Conservation (phyloP, 2,797 vertebrate genomes). For the Arremon aurantiirostris region DNA sequence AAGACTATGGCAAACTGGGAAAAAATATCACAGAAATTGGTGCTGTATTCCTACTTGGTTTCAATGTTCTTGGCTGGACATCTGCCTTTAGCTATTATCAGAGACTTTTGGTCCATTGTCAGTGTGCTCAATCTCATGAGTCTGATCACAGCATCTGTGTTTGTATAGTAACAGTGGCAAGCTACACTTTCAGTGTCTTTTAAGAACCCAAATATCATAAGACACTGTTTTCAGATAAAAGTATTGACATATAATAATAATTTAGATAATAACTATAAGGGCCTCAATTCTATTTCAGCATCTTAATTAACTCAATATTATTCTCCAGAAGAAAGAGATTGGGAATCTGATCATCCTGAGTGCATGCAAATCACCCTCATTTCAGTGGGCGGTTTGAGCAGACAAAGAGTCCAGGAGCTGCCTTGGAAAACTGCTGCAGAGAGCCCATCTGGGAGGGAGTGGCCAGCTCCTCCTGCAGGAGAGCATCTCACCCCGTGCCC, state of each 20-base stretch:
- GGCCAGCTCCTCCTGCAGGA: background rate
- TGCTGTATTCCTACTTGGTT: background rate
- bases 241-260: background rate
- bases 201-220: background rate
- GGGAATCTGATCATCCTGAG: background rate
- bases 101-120: background rate
- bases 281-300: background rate
- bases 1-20: background rate
- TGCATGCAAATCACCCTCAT: background rate
- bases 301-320: background rate
- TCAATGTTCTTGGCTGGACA: background rate
- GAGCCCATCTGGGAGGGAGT: background rate
- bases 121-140: background rate
- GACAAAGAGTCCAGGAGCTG: background rate
- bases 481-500: rapidly evolving
- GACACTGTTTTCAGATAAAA: background rate
- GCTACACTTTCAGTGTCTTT: background rate
- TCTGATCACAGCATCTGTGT: background rate
- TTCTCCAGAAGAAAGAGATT: background rate
- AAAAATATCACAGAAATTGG: background rate
- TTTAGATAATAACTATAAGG: background rate
- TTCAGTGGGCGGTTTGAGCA: background rate
- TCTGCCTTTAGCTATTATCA: background rate
- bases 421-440: background rate
- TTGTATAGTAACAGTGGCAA: background rate